These are phyloP conservation scores for Zapornia atra DNA, from an alignment of 2,113 vertebrate genomes.

Conservation along the genomic window DNA sequence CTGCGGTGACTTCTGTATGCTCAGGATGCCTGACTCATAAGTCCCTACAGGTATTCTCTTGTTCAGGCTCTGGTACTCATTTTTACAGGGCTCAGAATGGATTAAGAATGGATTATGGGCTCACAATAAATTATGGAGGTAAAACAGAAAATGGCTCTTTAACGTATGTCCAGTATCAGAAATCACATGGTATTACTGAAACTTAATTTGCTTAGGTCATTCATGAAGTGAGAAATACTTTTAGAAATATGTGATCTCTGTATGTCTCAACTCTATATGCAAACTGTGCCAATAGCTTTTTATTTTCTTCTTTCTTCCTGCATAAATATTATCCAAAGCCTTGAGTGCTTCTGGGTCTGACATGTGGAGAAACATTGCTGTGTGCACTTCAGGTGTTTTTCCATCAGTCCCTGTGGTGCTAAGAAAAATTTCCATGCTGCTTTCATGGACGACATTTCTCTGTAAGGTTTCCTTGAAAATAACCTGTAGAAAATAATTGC, in stretches of 20 bases:
- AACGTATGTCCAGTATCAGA: not conserved
- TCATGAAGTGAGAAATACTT: not conserved
- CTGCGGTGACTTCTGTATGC: not conserved
- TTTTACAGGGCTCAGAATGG: not conserved
- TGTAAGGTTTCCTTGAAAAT: not conserved
- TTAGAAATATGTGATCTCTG: not conserved
- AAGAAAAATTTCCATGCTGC: not conserved
- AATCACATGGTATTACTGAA: not conserved
- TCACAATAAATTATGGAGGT: not conserved
- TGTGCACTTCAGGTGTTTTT: not conserved
- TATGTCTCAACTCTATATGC: not conserved
- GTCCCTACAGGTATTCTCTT: not conserved
- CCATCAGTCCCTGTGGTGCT: not conserved
- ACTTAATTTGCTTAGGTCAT: not conserved
- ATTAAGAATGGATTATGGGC: not conserved
- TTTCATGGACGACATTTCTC: conserved; percentile 19
- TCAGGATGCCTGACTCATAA: not conserved
- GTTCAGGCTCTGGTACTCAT: not conserved
- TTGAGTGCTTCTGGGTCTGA: not conserved
- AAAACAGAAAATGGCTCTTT: not conserved
- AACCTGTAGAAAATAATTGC: conserved; percentile 35
- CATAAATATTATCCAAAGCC: not conserved
- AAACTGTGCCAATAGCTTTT: not conserved
- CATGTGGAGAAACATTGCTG: not conserved
- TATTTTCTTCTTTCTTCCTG: not conserved